phyloP scores from a whole-genome alignment of 2,113 vertebrate species.

The Phoxinus phoxinus region DNA sequence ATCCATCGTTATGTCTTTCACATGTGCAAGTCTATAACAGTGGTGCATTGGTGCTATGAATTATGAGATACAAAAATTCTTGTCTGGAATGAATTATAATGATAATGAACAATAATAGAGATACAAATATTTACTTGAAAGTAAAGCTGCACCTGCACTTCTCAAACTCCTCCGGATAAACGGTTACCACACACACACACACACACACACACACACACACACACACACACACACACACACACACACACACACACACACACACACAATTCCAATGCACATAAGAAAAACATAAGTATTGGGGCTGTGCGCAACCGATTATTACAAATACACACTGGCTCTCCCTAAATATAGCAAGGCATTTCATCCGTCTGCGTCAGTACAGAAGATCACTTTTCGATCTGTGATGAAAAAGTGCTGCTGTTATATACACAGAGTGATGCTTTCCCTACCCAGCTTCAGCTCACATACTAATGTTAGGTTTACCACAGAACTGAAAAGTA shows the following conservation, averaged over 20 bases:
- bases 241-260: not conserved
- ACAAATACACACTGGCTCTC: not conserved
- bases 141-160: conserved; percentile 12
- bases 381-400: not conserved
- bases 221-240: not conserved
- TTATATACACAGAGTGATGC: not conserved
- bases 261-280: not conserved
- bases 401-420: not conserved
- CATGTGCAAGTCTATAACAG: not conserved
- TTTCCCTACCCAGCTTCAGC: conserved; percentile 33
- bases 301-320: conserved; percentile 28
- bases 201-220: not conserved
- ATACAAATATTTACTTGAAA: not conserved
- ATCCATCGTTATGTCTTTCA: not conserved
- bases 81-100: not conserved
- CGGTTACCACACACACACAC: not conserved
- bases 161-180: not conserved
- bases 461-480: conserved; percentile 66
- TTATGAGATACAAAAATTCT: not conserved
- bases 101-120: not conserved
- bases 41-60: not conserved
- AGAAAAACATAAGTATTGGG: not conserved
- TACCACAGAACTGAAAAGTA: conserved; percentile 68
- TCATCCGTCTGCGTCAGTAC: not conserved
- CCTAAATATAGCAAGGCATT: conserved; percentile 8